A percentile compares a stretch with the other conserved stretches of the same genome.
Conservation (phyloP, 2,113 vertebrate species). For the Vicugna pacos region DNA sequence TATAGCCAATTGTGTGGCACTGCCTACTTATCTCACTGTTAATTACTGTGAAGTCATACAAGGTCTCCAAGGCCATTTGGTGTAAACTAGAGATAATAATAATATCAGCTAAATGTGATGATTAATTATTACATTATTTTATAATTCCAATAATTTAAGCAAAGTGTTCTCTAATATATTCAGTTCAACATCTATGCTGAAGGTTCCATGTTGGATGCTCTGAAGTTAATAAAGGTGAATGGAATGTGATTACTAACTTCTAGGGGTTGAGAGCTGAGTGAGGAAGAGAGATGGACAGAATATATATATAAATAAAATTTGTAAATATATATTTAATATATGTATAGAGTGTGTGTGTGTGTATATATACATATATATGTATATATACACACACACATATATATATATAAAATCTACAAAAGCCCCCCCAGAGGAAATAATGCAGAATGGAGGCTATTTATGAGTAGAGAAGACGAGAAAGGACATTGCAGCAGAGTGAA, state of each 20-base stretch:
- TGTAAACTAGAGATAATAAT: background rate
- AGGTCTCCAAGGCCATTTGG: background rate
- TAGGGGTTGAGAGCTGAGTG: background rate
- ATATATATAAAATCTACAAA: background rate
- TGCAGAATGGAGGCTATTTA: background rate
- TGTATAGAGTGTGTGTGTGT: background rate
- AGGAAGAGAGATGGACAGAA: background rate
- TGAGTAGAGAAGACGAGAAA: background rate
- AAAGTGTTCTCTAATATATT: background rate
- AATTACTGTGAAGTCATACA: constrained; percentile 5
- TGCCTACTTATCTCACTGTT: background rate
- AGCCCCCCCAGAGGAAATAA: background rate
- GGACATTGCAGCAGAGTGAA: background rate
- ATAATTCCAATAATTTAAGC: background rate
- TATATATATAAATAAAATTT: background rate
- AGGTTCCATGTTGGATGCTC: background rate
- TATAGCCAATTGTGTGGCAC: background rate
- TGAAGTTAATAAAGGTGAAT: background rate
- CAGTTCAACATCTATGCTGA: background rate
- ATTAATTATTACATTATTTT: background rate
- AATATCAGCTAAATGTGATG: background rate
- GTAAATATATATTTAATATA: background rate
- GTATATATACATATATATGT: no score
- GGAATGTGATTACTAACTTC: background rate
- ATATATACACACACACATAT: no score